Percentiles rank a stretch among this genome's conserved stretches.
Conservation (phyloP, 2,113 vertebrate species). For the Calidris pugnax region DNA sequence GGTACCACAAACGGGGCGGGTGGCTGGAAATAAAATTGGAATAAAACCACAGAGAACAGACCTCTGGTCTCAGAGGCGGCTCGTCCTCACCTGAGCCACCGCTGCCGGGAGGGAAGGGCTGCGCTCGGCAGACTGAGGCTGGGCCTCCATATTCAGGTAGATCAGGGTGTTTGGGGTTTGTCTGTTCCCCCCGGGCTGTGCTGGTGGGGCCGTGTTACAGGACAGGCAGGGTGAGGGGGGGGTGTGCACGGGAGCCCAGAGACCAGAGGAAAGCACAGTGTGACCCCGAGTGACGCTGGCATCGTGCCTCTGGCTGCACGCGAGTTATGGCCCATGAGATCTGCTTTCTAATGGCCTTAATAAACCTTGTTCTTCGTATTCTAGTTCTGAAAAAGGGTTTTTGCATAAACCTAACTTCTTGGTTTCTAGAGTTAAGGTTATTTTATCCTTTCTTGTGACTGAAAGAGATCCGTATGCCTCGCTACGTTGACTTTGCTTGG, state of each 20-base stretch:
- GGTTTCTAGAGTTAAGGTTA: neutral
- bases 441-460: neutral
- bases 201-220: neutral
- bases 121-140: accelerated
- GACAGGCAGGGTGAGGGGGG: neutral
- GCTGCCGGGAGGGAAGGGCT: neutral
- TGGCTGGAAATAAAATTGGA: neutral
- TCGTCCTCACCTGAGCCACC: accelerated
- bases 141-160: neutral
- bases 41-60: neutral
- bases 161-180: accelerated
- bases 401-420: neutral
- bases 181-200: neutral
- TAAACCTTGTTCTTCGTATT: neutral
- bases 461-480: neutral
- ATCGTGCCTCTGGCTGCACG: neutral
- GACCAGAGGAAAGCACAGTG: neutral
- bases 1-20: neutral
- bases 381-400: neutral
- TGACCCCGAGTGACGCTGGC: neutral
- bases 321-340: neutral
- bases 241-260: neutral
- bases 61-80: accelerated
- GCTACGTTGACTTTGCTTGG: neutral
- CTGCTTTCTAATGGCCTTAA: constrained; percentile 60